A percentile compares a stretch with the other conserved stretches of the same genome.
Evolutionary conservation across 2,113 vertebrate genomes (phyloP).

Genomic region (Mormoops blainvillei): DNA sequence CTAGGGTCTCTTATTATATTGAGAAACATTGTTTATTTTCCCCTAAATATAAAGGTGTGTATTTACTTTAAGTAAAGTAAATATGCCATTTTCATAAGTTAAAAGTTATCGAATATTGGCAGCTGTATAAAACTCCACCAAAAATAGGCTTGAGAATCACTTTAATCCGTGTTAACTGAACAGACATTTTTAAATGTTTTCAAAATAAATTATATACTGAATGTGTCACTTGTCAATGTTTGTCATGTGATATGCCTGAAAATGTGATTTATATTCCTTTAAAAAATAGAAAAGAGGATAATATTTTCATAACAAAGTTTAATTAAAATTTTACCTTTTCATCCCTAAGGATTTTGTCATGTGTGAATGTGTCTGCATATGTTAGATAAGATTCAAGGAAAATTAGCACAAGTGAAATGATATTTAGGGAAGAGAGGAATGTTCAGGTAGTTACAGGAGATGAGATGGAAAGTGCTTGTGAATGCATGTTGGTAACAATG

Average conservation of each 20-base stretch:
- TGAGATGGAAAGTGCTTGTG: background rate
- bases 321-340: background rate
- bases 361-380: background rate
- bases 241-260: background rate
- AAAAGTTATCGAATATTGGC: background rate
- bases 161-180: background rate
- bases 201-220: background rate
- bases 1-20: background rate
- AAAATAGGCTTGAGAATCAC: background rate
- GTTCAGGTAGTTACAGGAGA: background rate
- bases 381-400: background rate
- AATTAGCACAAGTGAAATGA: background rate
- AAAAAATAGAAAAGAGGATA: background rate
- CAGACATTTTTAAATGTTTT: background rate
- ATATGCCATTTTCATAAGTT: background rate
- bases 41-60: background rate
- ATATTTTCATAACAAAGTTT: background rate
- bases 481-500: background rate
- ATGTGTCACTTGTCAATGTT: background rate
- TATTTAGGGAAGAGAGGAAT: background rate
- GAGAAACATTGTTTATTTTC: background rate
- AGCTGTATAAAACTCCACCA: background rate
- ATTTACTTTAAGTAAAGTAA: background rate
- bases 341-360: background rate
- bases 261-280: background rate